Evolutionary conservation across 2,797 vertebrate species (phyloP), one percentile per base, ranked within the genome.

Genomic region (Sitta carolinensis): DNA sequence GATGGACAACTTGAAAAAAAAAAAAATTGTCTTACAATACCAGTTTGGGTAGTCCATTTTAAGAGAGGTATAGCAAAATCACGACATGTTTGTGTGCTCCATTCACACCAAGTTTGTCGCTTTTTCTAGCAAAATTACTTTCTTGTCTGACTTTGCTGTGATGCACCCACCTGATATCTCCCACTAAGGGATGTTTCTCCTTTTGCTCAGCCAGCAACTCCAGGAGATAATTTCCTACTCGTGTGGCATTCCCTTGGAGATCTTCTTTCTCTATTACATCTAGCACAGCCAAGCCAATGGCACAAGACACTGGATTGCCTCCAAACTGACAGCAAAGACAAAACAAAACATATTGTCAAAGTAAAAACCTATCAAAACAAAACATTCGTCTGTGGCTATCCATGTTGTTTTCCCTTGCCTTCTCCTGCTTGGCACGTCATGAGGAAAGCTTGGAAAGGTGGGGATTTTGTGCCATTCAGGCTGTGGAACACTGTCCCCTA

Each of bases 291-390:
- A 99, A 92, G 11, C 99, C 99, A 87, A 99, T 98, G 88, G 99
- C 99, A 91, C 99, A 99, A 16, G 99, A 99, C 62, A 99, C 99
- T 4, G 99, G 99, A 92, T 99, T 99, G 63, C 99, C 99, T 42
- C 99, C 99, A 97, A 99, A 99, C 99, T 99, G 72, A 47, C n/a
- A 69, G 57, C 27, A 77, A 94, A 91, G 68, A 87, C n/a, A 87
- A 94, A 95, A 72, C 7, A 68, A 93, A 84, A 90, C 16, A 42
- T 6, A 1, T 52, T 7, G 85, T 21, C 11, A 16, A 94, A 93
- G 94, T 73, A 3, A 51, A 91, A 83, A 86, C 11, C 42, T 11
- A 11, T 73, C 58, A 87, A 42, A 72, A 30, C 10, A 43, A 61
- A 75, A 67, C 22, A 79, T n/a, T 51, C 3, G 73, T 68, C 54